phyloP scores from a whole-genome alignment of 2,888 invertebrate genomes.

The Zele albiditarsus region DNA sequence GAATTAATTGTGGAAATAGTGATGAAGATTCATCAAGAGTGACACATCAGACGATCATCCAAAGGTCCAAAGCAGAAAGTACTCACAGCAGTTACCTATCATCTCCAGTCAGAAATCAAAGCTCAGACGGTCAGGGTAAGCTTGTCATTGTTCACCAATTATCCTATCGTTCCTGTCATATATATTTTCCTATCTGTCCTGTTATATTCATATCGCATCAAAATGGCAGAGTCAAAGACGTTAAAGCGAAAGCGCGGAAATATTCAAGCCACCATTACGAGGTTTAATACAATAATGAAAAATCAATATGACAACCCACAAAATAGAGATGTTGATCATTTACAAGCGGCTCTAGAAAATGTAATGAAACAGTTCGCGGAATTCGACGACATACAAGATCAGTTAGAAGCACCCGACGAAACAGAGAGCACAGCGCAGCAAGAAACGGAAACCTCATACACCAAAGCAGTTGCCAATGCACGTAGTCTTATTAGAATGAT shows the following conservation, averaged over 20 bases:
- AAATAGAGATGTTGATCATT: constrained; percentile 9
- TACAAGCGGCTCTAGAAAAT: constrained; percentile 25
- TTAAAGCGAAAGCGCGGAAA: neutral
- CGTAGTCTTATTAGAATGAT: neutral
- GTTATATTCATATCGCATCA: neutral
- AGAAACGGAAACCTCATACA: neutral
- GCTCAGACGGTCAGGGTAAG: neutral
- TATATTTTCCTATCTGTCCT: neutral
- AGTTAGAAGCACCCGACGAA: constrained; percentile 25
- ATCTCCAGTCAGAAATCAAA: too few species aligned
- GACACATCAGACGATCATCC: too few species aligned
- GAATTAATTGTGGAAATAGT: neutral
- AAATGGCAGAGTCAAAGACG: neutral
- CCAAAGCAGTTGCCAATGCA: neutral
- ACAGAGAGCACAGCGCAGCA: neutral
- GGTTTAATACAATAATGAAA: neutral
- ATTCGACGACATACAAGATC: constrained; percentile 26
- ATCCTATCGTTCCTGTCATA: neutral
- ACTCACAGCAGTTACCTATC: too few species aligned
- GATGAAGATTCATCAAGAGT: too few species aligned
- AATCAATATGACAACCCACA: neutral
- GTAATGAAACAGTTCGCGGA: constrained; percentile 14
- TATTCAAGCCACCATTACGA: constrained; percentile 16
- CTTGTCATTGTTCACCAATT: constrained; percentile 1
- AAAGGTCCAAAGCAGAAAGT: too few species aligned